phyloP scores from a whole-genome alignment of 2,113 vertebrate species.

The Phaethornis superciliosus region DNA sequence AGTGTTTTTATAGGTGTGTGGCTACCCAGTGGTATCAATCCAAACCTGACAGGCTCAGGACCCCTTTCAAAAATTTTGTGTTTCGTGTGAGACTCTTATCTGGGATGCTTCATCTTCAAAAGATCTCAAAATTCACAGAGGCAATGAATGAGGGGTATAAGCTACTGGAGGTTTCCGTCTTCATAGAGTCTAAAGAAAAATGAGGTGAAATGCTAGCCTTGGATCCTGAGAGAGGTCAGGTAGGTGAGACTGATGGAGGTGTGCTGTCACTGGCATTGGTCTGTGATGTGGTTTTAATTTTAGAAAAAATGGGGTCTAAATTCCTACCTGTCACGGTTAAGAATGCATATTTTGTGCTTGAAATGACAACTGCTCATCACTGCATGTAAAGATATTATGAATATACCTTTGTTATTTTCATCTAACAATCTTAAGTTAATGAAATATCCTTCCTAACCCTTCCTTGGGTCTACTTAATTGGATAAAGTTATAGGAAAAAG shows the following conservation, averaged over 20 bases:
- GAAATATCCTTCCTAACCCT: neutral
- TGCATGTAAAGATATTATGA: neutral
- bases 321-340: neutral
- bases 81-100: neutral
- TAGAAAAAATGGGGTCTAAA: neutral
- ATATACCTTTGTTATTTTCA: neutral
- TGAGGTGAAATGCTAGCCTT: neutral
- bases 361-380: neutral
- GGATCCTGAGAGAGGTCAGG: neutral
- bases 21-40: neutral
- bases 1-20: neutral
- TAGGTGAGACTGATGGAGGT: neutral
- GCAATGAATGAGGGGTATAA: rapidly evolving
- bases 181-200: neutral
- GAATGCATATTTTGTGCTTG: neutral
- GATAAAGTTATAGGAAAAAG: neutral
- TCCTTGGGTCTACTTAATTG: neutral
- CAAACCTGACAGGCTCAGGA: neutral
- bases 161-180: neutral
- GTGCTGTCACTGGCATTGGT: neutral
- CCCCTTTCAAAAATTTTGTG: neutral
- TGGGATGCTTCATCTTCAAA: neutral
- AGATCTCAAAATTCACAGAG: neutral
- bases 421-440: neutral
- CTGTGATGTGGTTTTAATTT: rapidly evolving